Evolutionary conservation across 2,113 vertebrate genomes (phyloP).

Genomic region (Varanus salvator): DNA sequence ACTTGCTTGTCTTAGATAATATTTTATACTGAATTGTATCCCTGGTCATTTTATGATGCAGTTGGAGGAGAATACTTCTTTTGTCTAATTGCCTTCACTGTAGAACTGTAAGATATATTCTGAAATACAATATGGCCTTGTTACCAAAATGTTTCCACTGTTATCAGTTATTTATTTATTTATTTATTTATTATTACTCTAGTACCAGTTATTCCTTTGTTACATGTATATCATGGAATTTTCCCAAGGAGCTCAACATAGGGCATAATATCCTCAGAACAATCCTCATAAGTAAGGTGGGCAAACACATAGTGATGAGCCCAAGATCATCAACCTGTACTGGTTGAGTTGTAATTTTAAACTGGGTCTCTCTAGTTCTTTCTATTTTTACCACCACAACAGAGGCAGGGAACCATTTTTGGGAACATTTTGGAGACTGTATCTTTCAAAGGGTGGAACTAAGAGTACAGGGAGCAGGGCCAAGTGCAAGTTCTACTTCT

Average conservation of each 20-base stretch:
- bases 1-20: background rate
- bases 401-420: too few species aligned
- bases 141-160: background rate
- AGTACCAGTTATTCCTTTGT: background rate
- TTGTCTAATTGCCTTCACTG: background rate
- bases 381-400: background rate
- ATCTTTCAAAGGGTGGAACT: too few species aligned
- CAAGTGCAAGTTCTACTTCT: too few species aligned
- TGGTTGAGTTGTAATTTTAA: background rate
- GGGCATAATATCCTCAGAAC: too few species aligned
- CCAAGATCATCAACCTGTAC: background rate
- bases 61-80: background rate
- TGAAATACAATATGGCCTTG: background rate
- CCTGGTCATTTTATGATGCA: conserved; percentile 7
- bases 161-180: background rate
- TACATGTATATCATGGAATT: background rate
- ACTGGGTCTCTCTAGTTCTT: background rate
- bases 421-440: too few species aligned
- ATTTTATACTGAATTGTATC: background rate
- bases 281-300: background rate
- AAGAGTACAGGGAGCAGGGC: too few species aligned
- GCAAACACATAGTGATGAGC: background rate
- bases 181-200: too few species aligned
- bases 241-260: background rate
- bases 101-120: background rate